Base-by-base conservation (phyloP, 2,888 invertebrate genomes). In the Mythimna vitellina region DNA sequence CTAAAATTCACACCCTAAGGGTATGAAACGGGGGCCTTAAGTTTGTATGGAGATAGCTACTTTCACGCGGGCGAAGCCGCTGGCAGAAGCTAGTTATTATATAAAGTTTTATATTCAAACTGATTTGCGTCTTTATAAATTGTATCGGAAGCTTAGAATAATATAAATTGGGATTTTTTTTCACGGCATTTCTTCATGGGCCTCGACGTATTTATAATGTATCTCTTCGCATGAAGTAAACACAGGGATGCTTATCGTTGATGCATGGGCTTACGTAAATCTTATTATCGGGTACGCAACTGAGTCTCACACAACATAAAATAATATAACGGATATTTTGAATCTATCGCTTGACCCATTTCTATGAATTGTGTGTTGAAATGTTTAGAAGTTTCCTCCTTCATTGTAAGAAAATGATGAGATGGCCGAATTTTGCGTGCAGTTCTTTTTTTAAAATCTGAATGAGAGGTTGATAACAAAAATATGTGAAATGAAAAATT, bases 231-330 rank as follows among this genome's bases (percentile, higher is more conserved):
- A 65, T 42, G 65, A 72, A 69, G 70, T 70, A 73, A 67, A 70
- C 64, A 57, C 57, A 42, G 51, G 22, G 54, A 25, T 58, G 82
- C 78, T 73, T 78, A 78, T 56, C 56, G 53, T 10, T 73, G 64
- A 78, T 78, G 35, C 54, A 80, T 54, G 61, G 46, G 60, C 63
- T 73, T 58, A 57, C 64, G 29, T 78, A 73, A 78, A 78, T 80
- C 69, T 73, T 62, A 57, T 53, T 35, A 65, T 61, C 20, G 38
- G 78, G 68, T 49, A 62, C 63, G 56, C 49, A 32, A 29, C 68
- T 65, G 63, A 74, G 32, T 62, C n/a, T 76, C 25, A 66, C 3
- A 53, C 25, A 60, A n/a, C 29, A 70, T 22, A 65, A 70, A 76
- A 70, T 65, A 29, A 69, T 62, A 25, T 54, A 53, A n/a, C 51